phyloP scores from a whole-genome alignment of 2,113 vertebrate genomes.

The Canis aureus region DNA sequence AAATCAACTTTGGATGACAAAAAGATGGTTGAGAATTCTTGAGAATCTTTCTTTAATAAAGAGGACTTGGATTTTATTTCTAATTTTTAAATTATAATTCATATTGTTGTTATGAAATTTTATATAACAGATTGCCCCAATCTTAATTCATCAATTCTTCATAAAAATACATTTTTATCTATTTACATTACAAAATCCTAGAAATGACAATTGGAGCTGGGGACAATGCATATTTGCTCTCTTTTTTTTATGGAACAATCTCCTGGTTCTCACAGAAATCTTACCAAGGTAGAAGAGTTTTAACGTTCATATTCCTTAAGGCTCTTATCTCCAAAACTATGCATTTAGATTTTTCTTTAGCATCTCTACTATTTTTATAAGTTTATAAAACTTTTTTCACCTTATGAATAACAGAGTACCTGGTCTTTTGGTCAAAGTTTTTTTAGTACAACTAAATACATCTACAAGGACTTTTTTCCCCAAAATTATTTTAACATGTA shows the following conservation, averaged over 20 bases:
- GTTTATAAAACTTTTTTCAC: constrained; percentile 24
- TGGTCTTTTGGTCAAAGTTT: constrained; percentile 19
- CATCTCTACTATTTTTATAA: constrained; percentile 9
- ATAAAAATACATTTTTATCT: constrained; percentile 35
- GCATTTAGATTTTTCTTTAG: background rate
- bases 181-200: constrained; percentile 23
- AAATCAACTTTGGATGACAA: constrained; percentile 37
- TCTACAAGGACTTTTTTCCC: background rate
- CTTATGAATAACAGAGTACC: background rate
- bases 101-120: background rate
- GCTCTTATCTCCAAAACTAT: background rate
- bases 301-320: background rate
- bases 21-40: background rate
- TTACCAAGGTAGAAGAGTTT: background rate
- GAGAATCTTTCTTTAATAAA: constrained; percentile 16
- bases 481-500: constrained; percentile 15
- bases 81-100: constrained; percentile 5
- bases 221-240: background rate
- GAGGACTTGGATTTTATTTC: background rate
- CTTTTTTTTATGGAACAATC: background rate
- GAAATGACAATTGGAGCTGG: background rate
- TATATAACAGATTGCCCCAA: background rate
- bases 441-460: background rate
- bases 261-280: background rate
- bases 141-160: background rate